Conservation (phyloP, 2,888 invertebrate species). For the Alviniconcha strummeri region DNA sequence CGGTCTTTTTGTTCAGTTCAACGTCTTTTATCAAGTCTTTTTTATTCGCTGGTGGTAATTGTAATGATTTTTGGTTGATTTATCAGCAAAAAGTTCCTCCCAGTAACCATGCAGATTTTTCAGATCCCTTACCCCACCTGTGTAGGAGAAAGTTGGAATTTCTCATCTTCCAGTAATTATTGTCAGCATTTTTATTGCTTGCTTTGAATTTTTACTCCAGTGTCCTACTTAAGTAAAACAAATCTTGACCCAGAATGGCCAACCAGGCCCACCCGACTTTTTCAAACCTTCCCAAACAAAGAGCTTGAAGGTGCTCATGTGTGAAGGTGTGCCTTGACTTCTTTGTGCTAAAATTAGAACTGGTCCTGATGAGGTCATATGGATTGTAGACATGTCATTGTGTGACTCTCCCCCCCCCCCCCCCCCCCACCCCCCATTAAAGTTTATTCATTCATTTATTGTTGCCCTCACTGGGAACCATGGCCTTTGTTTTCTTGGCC, state of each 20-base stretch:
- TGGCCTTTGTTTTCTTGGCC: no score
- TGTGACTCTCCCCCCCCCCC: neutral
- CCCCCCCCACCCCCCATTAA: no score
- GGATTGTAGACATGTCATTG: neutral
- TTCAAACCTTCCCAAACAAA: no score
- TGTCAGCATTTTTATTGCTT: neutral
- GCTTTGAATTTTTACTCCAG: neutral
- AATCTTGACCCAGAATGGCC: no score
- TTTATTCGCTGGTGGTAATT: neutral
- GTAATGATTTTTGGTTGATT: neutral
- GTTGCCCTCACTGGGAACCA: no score
- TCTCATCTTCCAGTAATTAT: neutral
- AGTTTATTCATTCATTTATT: no score
- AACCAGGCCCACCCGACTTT: no score
- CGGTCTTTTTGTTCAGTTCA: neutral
- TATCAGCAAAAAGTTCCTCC: no score
- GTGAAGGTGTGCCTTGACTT: neutral
- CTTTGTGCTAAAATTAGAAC: slow-evolving; percentile 21
- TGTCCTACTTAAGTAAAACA: neutral
- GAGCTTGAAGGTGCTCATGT: no score
- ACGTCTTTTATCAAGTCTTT: neutral
- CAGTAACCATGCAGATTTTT: neutral
- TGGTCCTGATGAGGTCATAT: slow-evolving; percentile 15
- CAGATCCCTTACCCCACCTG: neutral
- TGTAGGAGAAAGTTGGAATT: neutral